Percentiles rank a stretch among this genome's conserved stretches.
Conservation (phyloP, 2,113 vertebrate species). For the Toxostoma redivivum region DNA sequence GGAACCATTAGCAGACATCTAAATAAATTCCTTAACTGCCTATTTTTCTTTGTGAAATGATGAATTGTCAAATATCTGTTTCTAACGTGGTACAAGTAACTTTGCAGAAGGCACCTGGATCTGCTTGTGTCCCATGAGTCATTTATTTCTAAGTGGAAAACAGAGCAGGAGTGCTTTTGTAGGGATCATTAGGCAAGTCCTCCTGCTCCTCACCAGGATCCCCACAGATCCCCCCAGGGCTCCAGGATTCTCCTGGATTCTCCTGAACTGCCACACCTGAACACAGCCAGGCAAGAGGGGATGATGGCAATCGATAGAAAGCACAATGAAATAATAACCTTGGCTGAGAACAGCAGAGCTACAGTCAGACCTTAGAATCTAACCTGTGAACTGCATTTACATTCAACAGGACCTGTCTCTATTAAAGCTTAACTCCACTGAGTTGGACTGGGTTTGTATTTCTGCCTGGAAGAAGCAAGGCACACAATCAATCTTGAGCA, state of each 20-base stretch:
- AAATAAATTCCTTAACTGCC: neutral
- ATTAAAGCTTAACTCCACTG: neutral
- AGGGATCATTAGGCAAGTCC: neutral
- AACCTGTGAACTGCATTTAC: neutral
- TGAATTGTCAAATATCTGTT: neutral
- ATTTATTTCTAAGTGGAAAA: neutral
- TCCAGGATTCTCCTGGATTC: neutral
- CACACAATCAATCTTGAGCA: neutral
- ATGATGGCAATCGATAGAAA: neutral
- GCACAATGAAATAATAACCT: neutral
- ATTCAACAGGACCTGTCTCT: neutral
- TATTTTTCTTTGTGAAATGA: neutral
- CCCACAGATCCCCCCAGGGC: neutral
- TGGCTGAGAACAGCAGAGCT: neutral
- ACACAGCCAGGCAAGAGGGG: neutral
- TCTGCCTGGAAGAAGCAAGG: neutral
- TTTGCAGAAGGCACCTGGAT: neutral
- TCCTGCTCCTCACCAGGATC: neutral
- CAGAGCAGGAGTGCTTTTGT: neutral
- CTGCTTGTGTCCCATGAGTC: neutral
- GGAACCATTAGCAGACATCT: accelerated
- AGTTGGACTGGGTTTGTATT: neutral
- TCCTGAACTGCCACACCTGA: neutral
- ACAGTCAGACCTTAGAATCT: neutral
- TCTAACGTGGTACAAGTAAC: neutral